A percentile compares a stretch with the other conserved stretches of the same genome.
Evolutionary conservation across 2,888 invertebrate species (phyloP).

Genomic region (Dorcus hopei): DNA sequence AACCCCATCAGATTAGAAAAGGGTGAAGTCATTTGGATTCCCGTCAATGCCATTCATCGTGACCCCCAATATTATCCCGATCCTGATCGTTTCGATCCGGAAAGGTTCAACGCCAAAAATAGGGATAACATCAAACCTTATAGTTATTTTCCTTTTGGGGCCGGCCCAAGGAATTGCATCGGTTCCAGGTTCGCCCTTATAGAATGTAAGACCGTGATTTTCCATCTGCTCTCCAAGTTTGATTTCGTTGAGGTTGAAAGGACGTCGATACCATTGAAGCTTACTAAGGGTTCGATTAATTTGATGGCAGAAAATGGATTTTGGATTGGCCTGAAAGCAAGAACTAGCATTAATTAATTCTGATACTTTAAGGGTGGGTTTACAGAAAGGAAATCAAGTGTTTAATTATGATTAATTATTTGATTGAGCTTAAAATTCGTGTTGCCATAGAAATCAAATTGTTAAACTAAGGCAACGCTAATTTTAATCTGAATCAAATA

Average conservation of each 20-base stretch:
- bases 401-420: too few species aligned
- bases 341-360: conserved; percentile 4
- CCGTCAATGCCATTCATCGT: conserved; percentile 32
- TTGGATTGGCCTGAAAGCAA: conserved; percentile 23
- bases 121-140: conserved; percentile 50
- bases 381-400: too few species aligned
- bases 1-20: conserved; percentile 17
- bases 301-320: conserved; percentile 24
- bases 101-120: conserved; percentile 53
- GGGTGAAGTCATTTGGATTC: conserved; percentile 27
- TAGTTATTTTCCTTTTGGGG: conserved; percentile 39
- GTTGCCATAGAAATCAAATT: too few species aligned
- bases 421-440: too few species aligned
- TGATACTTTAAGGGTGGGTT: too few species aligned
- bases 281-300: conserved; percentile 13
- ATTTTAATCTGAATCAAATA: too few species aligned
- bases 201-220: conserved; percentile 33
- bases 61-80: conserved; percentile 34
- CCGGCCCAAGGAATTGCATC: conserved; percentile 63
- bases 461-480: too few species aligned
- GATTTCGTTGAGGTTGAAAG: conserved; percentile 32
- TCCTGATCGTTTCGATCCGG: conserved; percentile 38
- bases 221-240: conserved; percentile 33
- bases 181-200: conserved; percentile 46
- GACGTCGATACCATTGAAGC: conserved; percentile 32